Base-by-base conservation (phyloP, 2,797 vertebrate genomes). In the Buphagus erythrorhynchus region DNA sequence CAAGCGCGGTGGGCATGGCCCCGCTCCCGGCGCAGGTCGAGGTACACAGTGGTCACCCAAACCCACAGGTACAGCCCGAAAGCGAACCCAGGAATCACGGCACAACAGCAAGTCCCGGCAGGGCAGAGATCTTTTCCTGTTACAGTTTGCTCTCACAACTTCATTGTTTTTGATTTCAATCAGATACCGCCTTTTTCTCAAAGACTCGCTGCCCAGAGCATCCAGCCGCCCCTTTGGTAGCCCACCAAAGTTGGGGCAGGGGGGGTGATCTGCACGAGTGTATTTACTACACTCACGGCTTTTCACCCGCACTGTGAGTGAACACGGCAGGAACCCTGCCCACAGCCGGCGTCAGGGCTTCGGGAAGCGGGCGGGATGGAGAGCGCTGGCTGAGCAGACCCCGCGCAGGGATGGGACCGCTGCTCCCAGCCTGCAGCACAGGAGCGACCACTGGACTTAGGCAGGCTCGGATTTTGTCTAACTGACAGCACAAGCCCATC, bases 361-460 rank as follows among this genome's bases (percentile, higher is more conserved):
- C 2, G 62, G 18, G 25, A 40, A 69, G 48, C n/a, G 4, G 1
- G 11, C 1, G 1, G 43, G 43, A 31, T 5, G 11, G 40, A 57
- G 24, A 22, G 4, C 1, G 0, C 18, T 4, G 2, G 26, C 1
- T 0, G 0, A 6, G 65, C 61, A 54, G 6, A 13, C 5, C 26
- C 5, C 20, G 3, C 4, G 2, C 31, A 20, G 17, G 46, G 18
- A 28, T 9, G 28, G 68, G 26, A 35, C 4, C 0, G 0, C 5
- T 0, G 21, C n/a, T 42, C n/a, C 25, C 49, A 20, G 28, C 10
- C 61, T 18, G n/a, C 42, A 26, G 72, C 69, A 33, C 43, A 5
- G 7, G 28, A 72, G 28, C 28, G 0, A 67, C 29, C 62, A 0
- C 36, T 5, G 35, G 1, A 8, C n/a, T 38, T 3, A 0, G 25